Percentiles rank a stretch among this genome's conserved stretches.
Conservation (phyloP, 1,140 invertebrate genomes). For the Uloborus diversus region DNA sequence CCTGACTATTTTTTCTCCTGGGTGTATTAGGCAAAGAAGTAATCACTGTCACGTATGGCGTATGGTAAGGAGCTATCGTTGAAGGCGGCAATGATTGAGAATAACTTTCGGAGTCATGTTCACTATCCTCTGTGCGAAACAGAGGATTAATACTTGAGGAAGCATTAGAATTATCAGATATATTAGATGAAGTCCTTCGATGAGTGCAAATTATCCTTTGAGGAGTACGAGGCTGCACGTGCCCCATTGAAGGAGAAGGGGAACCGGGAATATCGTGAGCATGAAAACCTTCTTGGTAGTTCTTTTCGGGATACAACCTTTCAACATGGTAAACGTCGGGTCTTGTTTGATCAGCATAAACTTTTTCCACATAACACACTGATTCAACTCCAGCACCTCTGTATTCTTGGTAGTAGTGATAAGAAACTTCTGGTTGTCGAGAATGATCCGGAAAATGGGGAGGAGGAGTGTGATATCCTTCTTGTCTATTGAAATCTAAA, state of each 20-base stretch:
- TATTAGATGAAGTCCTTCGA: conserved; percentile 76
- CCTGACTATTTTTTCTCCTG: conserved; percentile 62
- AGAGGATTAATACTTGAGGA: conserved; percentile 71
- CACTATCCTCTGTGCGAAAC: conserved; percentile 75
- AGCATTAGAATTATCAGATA: conserved; percentile 73
- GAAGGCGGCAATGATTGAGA: conserved; percentile 29
- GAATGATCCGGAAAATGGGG: conserved; percentile 60
- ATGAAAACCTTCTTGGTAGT: conserved; percentile 58
- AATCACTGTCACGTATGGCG: conserved; percentile 23
- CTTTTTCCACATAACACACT: conserved; percentile 51
- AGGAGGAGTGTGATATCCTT: conserved; percentile 63
- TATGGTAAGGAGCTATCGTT: not conserved
- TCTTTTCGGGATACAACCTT: conserved; percentile 60
- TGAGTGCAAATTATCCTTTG: conserved; percentile 66
- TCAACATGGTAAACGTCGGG: conserved; percentile 57
- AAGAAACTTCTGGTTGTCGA: conserved; percentile 37
- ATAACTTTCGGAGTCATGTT: conserved; percentile 61
- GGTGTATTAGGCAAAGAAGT: conserved; percentile 32
- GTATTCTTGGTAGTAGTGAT: conserved; percentile 57
- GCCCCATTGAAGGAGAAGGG: conserved; percentile 30
- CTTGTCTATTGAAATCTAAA: conserved; percentile 60
- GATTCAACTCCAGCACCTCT: conserved; percentile 20
- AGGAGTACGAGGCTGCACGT: conserved; percentile 59
- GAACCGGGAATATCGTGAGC: conserved; percentile 61
- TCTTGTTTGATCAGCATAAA: conserved; percentile 49